Percentiles rank a stretch among this genome's conserved stretches.
These are phyloP conservation scores for Graptemys geographica DNA, from an alignment of 2,797 vertebrate species.

Conservation along the genomic window DNA sequence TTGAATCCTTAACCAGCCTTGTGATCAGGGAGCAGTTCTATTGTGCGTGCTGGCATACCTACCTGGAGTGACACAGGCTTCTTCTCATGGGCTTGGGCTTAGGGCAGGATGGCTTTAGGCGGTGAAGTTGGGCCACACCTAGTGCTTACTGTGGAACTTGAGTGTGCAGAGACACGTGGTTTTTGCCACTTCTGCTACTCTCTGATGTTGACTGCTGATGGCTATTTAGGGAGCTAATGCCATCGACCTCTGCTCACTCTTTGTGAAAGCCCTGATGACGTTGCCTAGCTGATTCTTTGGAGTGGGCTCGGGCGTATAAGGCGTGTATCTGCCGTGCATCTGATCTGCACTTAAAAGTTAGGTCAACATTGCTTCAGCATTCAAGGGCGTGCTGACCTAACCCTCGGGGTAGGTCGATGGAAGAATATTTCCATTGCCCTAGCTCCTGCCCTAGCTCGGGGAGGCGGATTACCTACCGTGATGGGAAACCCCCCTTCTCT, in stretches of 20 bases:
- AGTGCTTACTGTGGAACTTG: not conserved
- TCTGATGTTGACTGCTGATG: not conserved
- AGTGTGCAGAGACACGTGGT: not conserved
- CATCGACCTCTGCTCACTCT: not conserved
- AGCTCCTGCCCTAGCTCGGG: too few species aligned
- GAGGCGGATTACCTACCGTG: too few species aligned
- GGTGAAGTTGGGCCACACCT: not conserved
- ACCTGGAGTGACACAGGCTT: not conserved
- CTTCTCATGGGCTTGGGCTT: not conserved
- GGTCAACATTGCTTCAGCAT: too few species aligned
- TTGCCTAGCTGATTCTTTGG: not conserved
- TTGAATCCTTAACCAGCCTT: not conserved
- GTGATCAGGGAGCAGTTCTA: not conserved
- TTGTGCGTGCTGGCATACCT: not conserved
- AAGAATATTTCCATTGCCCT: too few species aligned
- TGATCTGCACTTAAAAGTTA: too few species aligned
- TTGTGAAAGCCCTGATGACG: not conserved
- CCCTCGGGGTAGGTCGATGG: too few species aligned
- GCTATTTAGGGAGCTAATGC: not conserved
- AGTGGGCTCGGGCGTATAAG: fast-evolving
- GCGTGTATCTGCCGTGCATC: too few species aligned
- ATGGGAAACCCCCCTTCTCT: too few species aligned
- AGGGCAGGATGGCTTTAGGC: not conserved
- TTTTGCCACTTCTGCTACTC: too few species aligned
- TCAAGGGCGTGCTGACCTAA: too few species aligned